Evolutionary conservation across 2,797 vertebrate species (phyloP), one percentile per base, ranked within the genome.

Genomic region (Typhlichthys eigenmanni): DNA sequence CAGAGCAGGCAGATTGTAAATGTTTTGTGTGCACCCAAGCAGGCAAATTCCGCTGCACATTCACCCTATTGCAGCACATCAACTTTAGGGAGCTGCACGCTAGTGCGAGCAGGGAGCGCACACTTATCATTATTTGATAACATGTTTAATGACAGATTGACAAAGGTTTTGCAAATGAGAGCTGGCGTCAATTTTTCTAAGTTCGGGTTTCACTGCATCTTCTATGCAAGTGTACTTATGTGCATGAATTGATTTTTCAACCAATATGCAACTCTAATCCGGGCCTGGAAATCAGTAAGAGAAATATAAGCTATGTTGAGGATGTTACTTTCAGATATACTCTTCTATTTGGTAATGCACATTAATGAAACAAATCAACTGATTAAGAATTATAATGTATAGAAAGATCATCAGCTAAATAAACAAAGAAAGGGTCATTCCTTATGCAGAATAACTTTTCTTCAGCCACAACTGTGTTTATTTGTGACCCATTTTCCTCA

Each of bases 141-240:
- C 95, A 96, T 95, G 95, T 97, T 97, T 96, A 96, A 97, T 94
- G 95, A 96, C 95, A 96, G 95, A 96, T 95, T 95, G 95, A 98
- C 94, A 92, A 93, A 93, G 92, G 94, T 93, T 95, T 95, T 93
- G 94, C 93, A 96, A 95, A 98, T 92, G 93, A 84, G 92, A 94
- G 94, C 92, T 91, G 94, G 94, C 95, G 89, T 94, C 92, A 88
- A 91, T 93, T 94, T 93, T 84, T 92, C 93, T 91, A 92, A 93
- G 93, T 95, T 94, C 87, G 92, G 91, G 92, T 95, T 92, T 93
- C 88, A 88, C 92, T 87, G 92, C 90, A 86, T 93, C 93, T 93
- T 91, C 92, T 88, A 93, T 91, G 93, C 92, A 89, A 94, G 93
- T 91, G 92, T 93, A 93, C 94, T 95, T 95, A 95, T 94, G 94